A percentile compares a stretch with the other conserved stretches of the same genome.
These are phyloP conservation scores for Drosophila cracens DNA, from an alignment of 2,888 invertebrate genomes.

Conservation along the genomic window DNA sequence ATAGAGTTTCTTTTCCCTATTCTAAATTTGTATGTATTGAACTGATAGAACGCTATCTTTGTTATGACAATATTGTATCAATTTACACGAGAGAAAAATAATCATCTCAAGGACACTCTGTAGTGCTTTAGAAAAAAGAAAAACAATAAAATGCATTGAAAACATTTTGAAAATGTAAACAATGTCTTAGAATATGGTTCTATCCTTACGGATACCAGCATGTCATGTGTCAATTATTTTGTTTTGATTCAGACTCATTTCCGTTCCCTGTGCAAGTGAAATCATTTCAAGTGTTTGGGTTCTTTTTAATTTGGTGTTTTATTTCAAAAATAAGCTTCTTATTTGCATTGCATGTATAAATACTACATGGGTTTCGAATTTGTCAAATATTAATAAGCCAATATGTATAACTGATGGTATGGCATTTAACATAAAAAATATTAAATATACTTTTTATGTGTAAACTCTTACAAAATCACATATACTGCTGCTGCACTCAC, in stretches of 20 bases:
- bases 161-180: neutral
- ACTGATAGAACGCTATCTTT: too few relatives aligned
- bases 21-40: neutral
- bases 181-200: neutral
- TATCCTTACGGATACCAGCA: neutral
- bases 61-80: neutral
- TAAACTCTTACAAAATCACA: slow-evolving; percentile 70
- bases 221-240: neutral
- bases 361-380: slow-evolving; percentile 5
- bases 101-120: too few relatives aligned
- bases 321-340: slow-evolving; percentile 22
- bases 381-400: slow-evolving; percentile 5
- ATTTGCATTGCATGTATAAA: neutral
- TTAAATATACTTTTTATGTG: slow-evolving; percentile 31
- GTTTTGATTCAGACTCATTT: neutral
- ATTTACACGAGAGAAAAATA: neutral
- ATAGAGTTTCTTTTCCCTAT: neutral
- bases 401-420: slow-evolving; percentile 5
- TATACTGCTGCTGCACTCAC: slow-evolving; percentile 24
- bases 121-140: neutral
- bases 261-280: neutral
- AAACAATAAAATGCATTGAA: neutral
- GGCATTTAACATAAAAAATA: slow-evolving; percentile 20
- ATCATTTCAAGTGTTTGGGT: neutral
- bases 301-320: neutral